These are phyloP conservation scores for Anthrax anthrax DNA, from an alignment of 2,888 invertebrate species.

Conservation along the genomic window DNA sequence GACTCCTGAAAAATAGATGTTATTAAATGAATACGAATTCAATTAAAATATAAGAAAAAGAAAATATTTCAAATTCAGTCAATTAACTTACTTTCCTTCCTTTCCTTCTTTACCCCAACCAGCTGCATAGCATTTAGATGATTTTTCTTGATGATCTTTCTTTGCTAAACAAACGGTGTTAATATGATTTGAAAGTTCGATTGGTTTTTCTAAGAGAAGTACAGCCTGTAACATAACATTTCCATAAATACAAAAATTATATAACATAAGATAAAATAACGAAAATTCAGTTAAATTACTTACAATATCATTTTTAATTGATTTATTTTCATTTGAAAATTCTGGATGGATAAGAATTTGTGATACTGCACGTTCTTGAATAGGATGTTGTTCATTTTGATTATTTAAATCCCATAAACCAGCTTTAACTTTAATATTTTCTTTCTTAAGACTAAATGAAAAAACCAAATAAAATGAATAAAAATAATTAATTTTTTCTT, in stretches of 20 bases:
- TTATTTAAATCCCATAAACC: constrained; percentile 69
- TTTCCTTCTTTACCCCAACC: constrained; percentile 29
- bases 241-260: too few relatives aligned
- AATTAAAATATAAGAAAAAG: too few relatives aligned
- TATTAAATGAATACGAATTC: too few relatives aligned
- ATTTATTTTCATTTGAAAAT: constrained; percentile 40
- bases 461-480: not conserved
- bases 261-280: too few relatives aligned
- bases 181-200: constrained; percentile 44
- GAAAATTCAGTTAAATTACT: too few relatives aligned
- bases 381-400: constrained; percentile 44
- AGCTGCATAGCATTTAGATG: constrained; percentile 37
- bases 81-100: constrained; percentile 40
- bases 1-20: constrained; percentile 16
- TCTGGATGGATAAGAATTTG: constrained; percentile 23
- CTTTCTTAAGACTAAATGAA: constrained; percentile 3
- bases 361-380: constrained; percentile 42
- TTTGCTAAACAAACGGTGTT: constrained; percentile 49
- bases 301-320: constrained; percentile 45
- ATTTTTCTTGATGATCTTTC: constrained; percentile 36
- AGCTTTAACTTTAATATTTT: constrained; percentile 39
- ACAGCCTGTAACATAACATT: constrained; percentile 35
- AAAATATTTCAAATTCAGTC: constrained; percentile 15
- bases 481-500: not conserved
- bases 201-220: constrained; percentile 39